Evolutionary conservation across 2,888 invertebrate species (phyloP).

Genomic region (Cephus pygmeus): DNA sequence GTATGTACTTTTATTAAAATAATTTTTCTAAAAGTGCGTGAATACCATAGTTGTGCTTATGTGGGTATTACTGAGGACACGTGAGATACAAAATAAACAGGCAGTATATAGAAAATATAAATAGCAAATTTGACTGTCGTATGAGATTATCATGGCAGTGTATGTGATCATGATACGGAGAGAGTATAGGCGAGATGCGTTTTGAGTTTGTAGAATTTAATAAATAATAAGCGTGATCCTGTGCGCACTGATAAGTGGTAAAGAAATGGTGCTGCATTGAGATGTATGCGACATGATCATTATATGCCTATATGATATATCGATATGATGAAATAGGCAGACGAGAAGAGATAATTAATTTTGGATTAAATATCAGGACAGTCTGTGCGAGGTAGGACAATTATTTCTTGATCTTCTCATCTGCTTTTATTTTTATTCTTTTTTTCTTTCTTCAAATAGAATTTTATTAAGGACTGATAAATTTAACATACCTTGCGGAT

Average conservation of each 20-base stretch:
- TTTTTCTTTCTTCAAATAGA: constrained; percentile 1
- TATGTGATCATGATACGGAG: not conserved
- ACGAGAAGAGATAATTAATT: not conserved
- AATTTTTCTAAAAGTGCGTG: not conserved
- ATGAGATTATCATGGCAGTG: not conserved
- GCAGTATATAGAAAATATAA: not conserved
- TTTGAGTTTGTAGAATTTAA: not conserved
- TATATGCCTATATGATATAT: not conserved
- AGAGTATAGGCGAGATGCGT: not conserved
- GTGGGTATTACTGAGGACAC: not conserved
- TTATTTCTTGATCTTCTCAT: not conserved
- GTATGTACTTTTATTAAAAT: not conserved
- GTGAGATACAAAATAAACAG: not conserved
- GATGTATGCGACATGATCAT: not conserved
- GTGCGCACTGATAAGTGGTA: not conserved
- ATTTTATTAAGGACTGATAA: not conserved
- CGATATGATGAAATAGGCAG: not conserved
- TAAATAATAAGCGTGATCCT: not conserved
- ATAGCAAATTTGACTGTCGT: not conserved
- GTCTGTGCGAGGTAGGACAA: not conserved
- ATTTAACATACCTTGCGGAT: constrained; percentile 76
- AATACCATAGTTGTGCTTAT: not conserved
- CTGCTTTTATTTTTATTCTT: constrained; percentile 17
- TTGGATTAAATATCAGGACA: not conserved
- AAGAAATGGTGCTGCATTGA: not conserved